These are phyloP conservation scores for Pollimyrus isidori DNA, from an alignment of 2,113 vertebrate species.

Conservation along the genomic window DNA sequence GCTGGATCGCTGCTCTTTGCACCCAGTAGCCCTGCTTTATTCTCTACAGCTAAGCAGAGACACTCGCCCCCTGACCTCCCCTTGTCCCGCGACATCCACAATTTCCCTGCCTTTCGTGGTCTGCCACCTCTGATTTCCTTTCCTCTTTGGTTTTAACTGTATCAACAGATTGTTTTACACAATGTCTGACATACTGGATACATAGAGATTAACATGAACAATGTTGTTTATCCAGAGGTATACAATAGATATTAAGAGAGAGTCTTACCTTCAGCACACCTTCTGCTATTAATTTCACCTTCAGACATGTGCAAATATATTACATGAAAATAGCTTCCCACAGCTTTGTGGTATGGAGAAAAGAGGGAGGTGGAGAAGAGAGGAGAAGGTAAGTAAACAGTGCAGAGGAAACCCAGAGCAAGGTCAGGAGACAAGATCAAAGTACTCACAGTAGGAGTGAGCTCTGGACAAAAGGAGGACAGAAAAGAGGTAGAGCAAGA, in stretches of 20 bases:
- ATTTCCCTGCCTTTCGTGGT: neutral
- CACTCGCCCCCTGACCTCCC: neutral
- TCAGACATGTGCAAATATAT: neutral
- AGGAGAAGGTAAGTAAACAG: neutral
- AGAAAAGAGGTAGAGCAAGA: neutral
- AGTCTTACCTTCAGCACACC: neutral
- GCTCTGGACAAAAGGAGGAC: neutral
- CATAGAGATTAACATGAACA: neutral
- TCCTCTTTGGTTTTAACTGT: neutral
- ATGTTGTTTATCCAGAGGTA: neutral
- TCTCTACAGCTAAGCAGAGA: neutral
- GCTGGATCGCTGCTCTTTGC: neutral
- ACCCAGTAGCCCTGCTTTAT: neutral
- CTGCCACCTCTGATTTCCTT: neutral
- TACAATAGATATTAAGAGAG: neutral
- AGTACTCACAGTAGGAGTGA: neutral
- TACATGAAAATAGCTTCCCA: neutral
- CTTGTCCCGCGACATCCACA: neutral
- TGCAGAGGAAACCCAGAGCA: neutral
- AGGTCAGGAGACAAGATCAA: neutral
- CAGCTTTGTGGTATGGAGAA: neutral
- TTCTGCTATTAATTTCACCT: neutral
- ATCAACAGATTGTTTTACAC: neutral
- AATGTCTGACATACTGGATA: neutral
- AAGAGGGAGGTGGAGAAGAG: neutral